Evolutionary conservation across 2,888 invertebrate genomes (phyloP).

Genomic region (Dorcus parallelipipedus): DNA sequence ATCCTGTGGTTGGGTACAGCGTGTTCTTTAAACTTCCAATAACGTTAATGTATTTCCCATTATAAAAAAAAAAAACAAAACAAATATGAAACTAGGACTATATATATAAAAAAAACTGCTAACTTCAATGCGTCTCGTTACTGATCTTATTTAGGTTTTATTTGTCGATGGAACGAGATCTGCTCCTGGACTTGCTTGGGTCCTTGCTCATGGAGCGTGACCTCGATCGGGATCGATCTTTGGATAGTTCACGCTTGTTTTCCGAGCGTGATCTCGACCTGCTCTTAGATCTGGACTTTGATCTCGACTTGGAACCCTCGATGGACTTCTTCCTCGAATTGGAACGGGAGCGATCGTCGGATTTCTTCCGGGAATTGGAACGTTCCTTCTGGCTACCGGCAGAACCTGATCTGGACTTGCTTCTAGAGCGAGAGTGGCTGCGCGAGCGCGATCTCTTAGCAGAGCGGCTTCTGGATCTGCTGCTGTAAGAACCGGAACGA

Average conservation of each 20-base stretch:
- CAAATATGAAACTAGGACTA: constrained; percentile 5
- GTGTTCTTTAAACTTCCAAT: too few species aligned
- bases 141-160: constrained; percentile 28
- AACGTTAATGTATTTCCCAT: background rate
- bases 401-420: constrained; percentile 22
- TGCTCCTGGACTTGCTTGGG: constrained; percentile 40
- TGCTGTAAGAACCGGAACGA: constrained; percentile 48
- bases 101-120: constrained; percentile 8
- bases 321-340: constrained; percentile 19
- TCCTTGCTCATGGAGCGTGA: constrained; percentile 42
- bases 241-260: constrained; percentile 35
- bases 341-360: constrained; percentile 40
- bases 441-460: constrained; percentile 50
- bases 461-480: constrained; percentile 48
- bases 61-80: background rate
- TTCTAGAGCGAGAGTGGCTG: constrained; percentile 44
- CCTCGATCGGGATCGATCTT: constrained; percentile 42
- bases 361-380: constrained; percentile 44
- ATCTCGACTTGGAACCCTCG: constrained; percentile 22
- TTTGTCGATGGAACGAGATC: constrained; percentile 39
- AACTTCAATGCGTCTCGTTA: constrained; percentile 8
- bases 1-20: background rate
- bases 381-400: constrained; percentile 22
- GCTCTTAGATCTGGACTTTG: constrained; percentile 41
- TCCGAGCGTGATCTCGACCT: constrained; percentile 56